Evolutionary conservation across 2,113 vertebrate genomes (phyloP), one percentile per base, ranked within the genome.

Genomic region (Chlamydotis undulata): DNA sequence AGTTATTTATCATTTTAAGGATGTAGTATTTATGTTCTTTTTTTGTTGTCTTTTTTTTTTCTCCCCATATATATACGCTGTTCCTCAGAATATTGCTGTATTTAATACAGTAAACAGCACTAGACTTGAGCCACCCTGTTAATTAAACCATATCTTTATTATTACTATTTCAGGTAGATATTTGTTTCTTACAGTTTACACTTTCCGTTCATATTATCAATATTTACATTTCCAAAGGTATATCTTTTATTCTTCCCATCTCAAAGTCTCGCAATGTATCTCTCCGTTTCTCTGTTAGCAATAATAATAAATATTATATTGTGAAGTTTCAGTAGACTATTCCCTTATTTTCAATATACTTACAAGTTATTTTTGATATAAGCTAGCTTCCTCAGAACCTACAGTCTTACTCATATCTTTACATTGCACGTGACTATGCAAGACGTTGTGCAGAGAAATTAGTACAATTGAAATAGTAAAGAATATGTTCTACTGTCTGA

Each of bases 381-480:
- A 60, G 5, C 10, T 70, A 47, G 10, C 15, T 85, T 60, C 59
- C 93, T 89, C 45, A 80, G 59, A 90, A 76, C 31, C 5, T 68
- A 35, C 28, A 50, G 41, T 65, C 41, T 81, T 91, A 56, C 39
- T 76, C 43, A 1, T 49, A 60, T 80, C 37, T 71, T 92, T 25
- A 81, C 26, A 31, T 6, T 71, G 41, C 50, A 59, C 0, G 1
- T 76, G 60, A 75, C 73, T 87, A 6, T 69, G 26, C 75, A 71
- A 86, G 35, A 90, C 10, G 69, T 77, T 80, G 87, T 76, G 52
- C 49, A 56, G 59, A 70, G 71, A 90, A 93, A 81, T 80, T 28
- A 86, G 75, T 64, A 75, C 81, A 90, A 81, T 67, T 79, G 63
- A 90, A 94, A 63, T 53, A 64, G 70, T 83, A 92, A 85, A 92